Evolutionary conservation across 1,140 invertebrate genomes (phyloP).

Genomic region (Harlomillsia oculata): DNA sequence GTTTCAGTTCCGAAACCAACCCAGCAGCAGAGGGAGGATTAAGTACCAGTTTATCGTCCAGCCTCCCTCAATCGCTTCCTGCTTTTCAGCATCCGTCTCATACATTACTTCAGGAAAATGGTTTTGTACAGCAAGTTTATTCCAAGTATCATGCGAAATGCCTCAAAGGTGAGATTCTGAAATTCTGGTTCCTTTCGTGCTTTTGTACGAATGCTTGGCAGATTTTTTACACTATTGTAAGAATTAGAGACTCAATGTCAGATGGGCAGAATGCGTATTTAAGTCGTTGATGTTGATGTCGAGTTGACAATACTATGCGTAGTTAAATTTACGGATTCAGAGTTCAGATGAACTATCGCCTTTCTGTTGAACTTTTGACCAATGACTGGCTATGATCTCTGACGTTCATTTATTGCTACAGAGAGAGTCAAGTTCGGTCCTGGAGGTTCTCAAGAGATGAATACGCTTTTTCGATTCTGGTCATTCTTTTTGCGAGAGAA

Average conservation of each 20-base stretch:
- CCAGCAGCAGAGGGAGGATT: no score
- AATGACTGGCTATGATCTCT: no score
- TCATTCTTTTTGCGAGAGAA: slow-evolving; percentile 97
- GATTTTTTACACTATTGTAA: no score
- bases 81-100: slow-evolving; percentile 94
- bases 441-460: slow-evolving; percentile 93
- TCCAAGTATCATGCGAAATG: slow-evolving; percentile 88
- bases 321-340: no score
- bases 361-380: no score
- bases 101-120: slow-evolving; percentile 88
- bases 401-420: slow-evolving; percentile 43
- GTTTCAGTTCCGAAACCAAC: slow-evolving; percentile 36
- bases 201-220: no score
- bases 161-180: slow-evolving; percentile 62
- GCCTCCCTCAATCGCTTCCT: slow-evolving; percentile 63
- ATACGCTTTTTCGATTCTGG: slow-evolving; percentile 97
- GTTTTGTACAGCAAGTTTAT: slow-evolving; percentile 89
- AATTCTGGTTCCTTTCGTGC: background rate
- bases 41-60: slow-evolving; percentile 40
- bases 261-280: no score
- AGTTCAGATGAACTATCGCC: no score
- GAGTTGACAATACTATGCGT: no score
- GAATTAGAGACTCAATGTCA: no score
- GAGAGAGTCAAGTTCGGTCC: slow-evolving; percentile 83
- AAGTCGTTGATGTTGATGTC: no score